These are phyloP conservation scores for Distichodus sexfasciatus DNA, from an alignment of 2,797 vertebrate species.

Conservation along the genomic window DNA sequence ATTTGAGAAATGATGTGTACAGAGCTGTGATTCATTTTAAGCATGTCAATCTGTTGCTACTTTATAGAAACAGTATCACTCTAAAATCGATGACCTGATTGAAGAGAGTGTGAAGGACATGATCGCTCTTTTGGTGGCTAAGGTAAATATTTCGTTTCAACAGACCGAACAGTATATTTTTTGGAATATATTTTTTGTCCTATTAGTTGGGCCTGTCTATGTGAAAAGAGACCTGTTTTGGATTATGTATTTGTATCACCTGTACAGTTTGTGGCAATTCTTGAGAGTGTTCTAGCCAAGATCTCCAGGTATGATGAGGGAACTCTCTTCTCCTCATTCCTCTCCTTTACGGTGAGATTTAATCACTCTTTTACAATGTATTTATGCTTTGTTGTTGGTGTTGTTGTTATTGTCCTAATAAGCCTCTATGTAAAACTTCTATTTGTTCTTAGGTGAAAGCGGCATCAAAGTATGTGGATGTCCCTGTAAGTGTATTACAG, in stretches of 20 bases:
- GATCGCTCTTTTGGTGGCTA: constrained; percentile 96
- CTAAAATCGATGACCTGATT: constrained; percentile 97
- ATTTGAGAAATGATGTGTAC: no score
- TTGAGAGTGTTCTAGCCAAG: constrained; percentile 96
- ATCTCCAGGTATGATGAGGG: constrained; percentile 99
- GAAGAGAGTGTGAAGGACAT: constrained; percentile 99
- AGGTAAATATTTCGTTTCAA: constrained; percentile 77
- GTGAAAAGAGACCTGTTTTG: background rate
- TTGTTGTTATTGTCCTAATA: background rate
- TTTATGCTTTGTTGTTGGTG: background rate
- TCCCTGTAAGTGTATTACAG: constrained; percentile 86
- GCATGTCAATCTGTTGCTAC: constrained; percentile 4
- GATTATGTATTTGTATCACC: constrained; percentile 28
- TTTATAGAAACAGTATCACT: constrained; percentile 93
- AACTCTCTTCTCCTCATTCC: constrained; percentile 98
- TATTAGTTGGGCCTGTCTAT: background rate
- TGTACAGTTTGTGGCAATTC: constrained; percentile 90
- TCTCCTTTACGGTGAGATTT: constrained; percentile 95
- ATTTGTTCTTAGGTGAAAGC: constrained; percentile 91
- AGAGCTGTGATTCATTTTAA: background rate
- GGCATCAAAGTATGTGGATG: constrained; percentile 99
- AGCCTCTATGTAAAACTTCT: constrained; percentile 48
- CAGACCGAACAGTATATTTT: no score
- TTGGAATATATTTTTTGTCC: background rate
- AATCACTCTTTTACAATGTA: background rate